Conservation (phyloP, 2,888 invertebrate genomes). For the Spodoptera littoralis region DNA sequence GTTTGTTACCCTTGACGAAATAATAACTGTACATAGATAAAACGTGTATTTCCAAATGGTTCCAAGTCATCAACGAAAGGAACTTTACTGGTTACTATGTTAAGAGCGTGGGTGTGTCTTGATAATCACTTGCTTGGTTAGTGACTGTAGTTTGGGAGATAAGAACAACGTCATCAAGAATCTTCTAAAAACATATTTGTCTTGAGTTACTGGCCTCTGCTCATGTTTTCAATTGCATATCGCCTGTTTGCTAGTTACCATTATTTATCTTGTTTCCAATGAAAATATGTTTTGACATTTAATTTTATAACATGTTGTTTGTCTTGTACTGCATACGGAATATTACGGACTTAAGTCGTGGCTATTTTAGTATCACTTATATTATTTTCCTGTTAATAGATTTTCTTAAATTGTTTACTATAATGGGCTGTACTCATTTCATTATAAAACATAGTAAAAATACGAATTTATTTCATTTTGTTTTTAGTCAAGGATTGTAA, state of each 20-base stretch:
- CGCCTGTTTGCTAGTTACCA: constrained; percentile 79
- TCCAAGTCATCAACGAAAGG: constrained; percentile 30
- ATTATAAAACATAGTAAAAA: no score
- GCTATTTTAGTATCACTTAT: constrained; percentile 22
- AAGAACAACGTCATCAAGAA: constrained; percentile 72
- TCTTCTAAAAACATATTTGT: constrained; percentile 85
- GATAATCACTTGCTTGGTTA: constrained; percentile 70
- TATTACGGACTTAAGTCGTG: constrained; percentile 44
- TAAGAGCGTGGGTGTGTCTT: constrained; percentile 84
- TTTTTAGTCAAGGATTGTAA: no score
- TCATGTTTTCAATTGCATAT: constrained; percentile 82
- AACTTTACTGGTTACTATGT: constrained; percentile 74
- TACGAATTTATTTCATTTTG: no score
- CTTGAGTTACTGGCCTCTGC: constrained; percentile 73
- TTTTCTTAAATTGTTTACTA: no score
- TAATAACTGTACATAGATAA: constrained; percentile 9
- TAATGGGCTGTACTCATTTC: no score
- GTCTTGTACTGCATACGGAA: constrained; percentile 58
- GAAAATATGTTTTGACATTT: constrained; percentile 83
- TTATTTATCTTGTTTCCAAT: constrained; percentile 85
- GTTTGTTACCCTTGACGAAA: constrained; percentile 12
- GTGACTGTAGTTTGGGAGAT: constrained; percentile 72
- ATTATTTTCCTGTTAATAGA: constrained; percentile 8
- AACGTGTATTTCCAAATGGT: constrained; percentile 33
- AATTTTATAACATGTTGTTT: constrained; percentile 76